Conservation (phyloP, 2,797 vertebrate species). For the Sandelia bainsii region DNA sequence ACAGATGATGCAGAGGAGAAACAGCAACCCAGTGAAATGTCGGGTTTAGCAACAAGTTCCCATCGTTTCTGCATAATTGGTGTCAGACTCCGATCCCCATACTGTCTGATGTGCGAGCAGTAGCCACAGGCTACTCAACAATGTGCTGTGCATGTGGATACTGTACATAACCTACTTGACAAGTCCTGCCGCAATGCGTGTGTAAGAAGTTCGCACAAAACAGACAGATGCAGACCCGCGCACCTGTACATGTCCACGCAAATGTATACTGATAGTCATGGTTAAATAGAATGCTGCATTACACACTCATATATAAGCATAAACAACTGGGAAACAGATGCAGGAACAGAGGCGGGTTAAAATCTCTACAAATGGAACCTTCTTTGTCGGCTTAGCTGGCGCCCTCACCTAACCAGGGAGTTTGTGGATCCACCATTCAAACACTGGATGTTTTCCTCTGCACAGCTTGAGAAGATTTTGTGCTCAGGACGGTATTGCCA, state of each 20-base stretch:
- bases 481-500: too few species aligned
- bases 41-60: slow-evolving; percentile 73
- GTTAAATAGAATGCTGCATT: slow-evolving; percentile 35
- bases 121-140: slow-evolving; percentile 68
- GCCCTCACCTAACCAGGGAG: too few species aligned
- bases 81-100: slow-evolving; percentile 77
- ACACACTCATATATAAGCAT: slow-evolving; percentile 5
- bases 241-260: slow-evolving; percentile 24
- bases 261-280: slow-evolving; percentile 39
- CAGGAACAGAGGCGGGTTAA: background rate
- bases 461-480: too few species aligned
- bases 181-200: slow-evolving; percentile 51
- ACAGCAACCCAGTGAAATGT: slow-evolving; percentile 66
- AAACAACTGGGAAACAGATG: background rate
- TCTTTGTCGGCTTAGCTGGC: background rate
- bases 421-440: too few species aligned
- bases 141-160: slow-evolving; percentile 55
- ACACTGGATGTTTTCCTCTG: too few species aligned
- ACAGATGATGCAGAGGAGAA: slow-evolving; percentile 65
- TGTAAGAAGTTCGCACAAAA: slow-evolving; percentile 46
- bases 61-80: slow-evolving; percentile 79
- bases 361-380: too few species aligned
- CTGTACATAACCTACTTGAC: slow-evolving; percentile 70
- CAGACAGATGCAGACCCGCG: slow-evolving; percentile 57
- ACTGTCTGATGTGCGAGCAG: slow-evolving; percentile 70